Conservation (phyloP, 2,888 invertebrate genomes). For the Drosophila borealis region DNA sequence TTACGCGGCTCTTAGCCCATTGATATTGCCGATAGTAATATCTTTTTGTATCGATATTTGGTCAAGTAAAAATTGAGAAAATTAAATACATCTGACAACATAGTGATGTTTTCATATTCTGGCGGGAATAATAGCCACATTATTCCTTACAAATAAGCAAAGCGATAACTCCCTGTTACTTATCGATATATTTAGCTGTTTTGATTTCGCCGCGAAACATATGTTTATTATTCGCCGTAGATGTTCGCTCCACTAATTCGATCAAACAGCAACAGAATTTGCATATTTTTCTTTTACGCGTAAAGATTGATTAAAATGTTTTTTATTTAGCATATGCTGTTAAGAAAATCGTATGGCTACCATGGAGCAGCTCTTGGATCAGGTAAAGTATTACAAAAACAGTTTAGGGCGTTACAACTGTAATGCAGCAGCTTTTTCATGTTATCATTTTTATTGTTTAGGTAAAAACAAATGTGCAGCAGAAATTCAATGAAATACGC, state of each 20-base stretch:
- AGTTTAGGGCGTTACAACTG: neutral
- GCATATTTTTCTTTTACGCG: slow-evolving; percentile 44
- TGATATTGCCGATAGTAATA: slow-evolving; percentile 9
- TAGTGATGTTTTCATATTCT: neutral
- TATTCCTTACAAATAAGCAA: neutral
- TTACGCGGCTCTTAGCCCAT: slow-evolving; percentile 10
- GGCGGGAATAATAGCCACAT: neutral
- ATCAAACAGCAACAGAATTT: slow-evolving; percentile 58
- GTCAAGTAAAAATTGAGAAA: neutral
- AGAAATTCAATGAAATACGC: slow-evolving; percentile 82
- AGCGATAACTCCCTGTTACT: neutral
- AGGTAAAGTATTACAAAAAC: slow-evolving; percentile 22
- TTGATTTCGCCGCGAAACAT: slow-evolving; percentile 31
- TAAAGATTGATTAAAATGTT: slow-evolving; percentile 31
- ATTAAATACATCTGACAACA: neutral
- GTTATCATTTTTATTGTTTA: slow-evolving; percentile 36
- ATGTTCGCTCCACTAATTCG: slow-evolving; percentile 42
- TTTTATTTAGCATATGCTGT: slow-evolving; percentile 6
- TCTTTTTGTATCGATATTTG: slow-evolving; percentile 24
- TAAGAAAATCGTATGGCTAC: slow-evolving; percentile 1
- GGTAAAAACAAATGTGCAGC: slow-evolving; percentile 83
- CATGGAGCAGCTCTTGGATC: slow-evolving; percentile 44
- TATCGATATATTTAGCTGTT: slow-evolving; percentile 25
- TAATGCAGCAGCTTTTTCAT: neutral
- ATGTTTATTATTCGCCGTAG: slow-evolving; percentile 28